A percentile compares a stretch with the other conserved stretches of the same genome.
These are phyloP conservation scores for Lepus europaeus DNA, from an alignment of 2,113 vertebrate genomes.

Conservation along the genomic window DNA sequence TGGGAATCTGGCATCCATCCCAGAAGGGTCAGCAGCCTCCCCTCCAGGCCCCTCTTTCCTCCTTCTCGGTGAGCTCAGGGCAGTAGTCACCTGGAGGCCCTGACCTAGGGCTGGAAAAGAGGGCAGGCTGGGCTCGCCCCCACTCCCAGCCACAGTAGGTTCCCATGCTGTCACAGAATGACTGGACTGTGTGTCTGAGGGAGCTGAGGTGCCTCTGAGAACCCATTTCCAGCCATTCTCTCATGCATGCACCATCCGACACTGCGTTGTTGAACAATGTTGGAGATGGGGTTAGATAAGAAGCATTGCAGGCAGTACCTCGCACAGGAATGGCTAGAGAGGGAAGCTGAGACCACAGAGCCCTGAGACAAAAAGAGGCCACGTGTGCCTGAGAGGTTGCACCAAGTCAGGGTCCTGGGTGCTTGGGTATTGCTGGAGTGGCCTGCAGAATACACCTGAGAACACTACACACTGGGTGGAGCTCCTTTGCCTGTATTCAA, in stretches of 20 bases:
- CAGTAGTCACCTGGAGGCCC: not conserved
- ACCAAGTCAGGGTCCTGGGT: not conserved
- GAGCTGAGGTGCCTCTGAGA: not conserved
- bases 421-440: too few species aligned
- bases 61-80: not conserved
- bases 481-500: not conserved
- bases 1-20: not conserved
- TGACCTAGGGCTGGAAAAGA: not conserved
- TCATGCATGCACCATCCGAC: too few species aligned
- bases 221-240: accelerated
- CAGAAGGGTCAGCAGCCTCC: too few species aligned
- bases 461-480: too few species aligned
- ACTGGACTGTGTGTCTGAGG: not conserved
- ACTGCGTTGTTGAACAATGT: too few species aligned
- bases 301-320: accelerated
- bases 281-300: accelerated
- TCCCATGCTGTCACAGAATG: not conserved
- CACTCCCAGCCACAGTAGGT: accelerated
- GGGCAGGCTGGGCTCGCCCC: too few species aligned
- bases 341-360: too few species aligned
- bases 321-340: too few species aligned
- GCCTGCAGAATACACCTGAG: accelerated
- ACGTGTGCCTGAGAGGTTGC: not conserved
- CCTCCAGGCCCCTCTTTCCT: not conserved
- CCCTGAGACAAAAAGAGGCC: too few species aligned